Evolutionary conservation across 2,888 invertebrate genomes (phyloP).

Genomic region (Chymomyza caudatula): DNA sequence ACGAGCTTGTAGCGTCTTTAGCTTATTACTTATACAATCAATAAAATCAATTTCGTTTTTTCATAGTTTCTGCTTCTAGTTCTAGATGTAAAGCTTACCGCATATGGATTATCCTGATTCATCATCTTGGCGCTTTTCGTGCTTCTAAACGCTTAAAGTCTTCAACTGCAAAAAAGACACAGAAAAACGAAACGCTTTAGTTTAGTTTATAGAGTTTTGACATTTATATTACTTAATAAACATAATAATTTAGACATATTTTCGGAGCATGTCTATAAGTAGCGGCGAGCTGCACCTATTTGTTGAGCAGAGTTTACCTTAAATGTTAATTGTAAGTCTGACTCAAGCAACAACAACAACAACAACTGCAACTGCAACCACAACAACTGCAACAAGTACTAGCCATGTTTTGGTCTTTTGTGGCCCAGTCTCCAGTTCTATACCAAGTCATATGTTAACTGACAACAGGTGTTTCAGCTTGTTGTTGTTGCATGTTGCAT

Average conservation of each 20-base stretch:
- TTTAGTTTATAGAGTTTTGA: not conserved
- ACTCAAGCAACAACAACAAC: not conserved
- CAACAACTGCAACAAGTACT: slow-evolving; percentile 14
- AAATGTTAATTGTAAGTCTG: slow-evolving; percentile 27
- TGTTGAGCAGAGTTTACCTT: slow-evolving; percentile 9
- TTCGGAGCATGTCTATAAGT: not conserved
- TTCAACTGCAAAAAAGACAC: slow-evolving; percentile 35
- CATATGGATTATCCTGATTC: slow-evolving; percentile 76
- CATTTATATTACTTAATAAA: slow-evolving; percentile 8
- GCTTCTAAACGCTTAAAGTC: slow-evolving; percentile 16
- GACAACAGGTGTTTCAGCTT: slow-evolving; percentile 61
- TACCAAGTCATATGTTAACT: slow-evolving; percentile 40
- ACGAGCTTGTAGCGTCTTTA: slow-evolving; percentile 2
- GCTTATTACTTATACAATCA: slow-evolving; percentile 11
- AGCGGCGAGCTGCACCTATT: not conserved
- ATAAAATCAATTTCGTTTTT: slow-evolving; percentile 43
- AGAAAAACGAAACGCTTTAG: slow-evolving; percentile 11
- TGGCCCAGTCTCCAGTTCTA: not conserved
- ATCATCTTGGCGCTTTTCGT: slow-evolving; percentile 61
- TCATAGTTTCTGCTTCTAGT: not conserved
- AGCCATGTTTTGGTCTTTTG: not conserved
- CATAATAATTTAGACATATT: not conserved
- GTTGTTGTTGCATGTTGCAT: slow-evolving; percentile 7
- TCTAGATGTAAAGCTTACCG: slow-evolving; percentile 61
- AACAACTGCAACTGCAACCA: not conserved